phyloP scores from a whole-genome alignment of 2,797 vertebrate genomes.

The Eulemur albifrons region DNA sequence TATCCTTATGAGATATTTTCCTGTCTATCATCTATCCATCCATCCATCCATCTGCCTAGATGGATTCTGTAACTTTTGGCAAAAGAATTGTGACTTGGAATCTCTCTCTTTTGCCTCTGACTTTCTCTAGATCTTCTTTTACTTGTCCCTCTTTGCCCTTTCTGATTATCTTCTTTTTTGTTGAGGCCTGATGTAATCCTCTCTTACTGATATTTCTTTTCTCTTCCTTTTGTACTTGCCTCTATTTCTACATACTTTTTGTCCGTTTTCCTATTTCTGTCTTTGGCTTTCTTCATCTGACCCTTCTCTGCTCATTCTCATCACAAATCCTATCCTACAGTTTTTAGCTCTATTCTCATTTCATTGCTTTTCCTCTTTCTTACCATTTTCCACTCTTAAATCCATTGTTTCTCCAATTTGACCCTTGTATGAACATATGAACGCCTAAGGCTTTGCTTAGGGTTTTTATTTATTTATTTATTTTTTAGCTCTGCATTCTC shows the following conservation, averaged over 20 bases:
- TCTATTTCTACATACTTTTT: background rate
- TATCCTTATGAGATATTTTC: background rate
- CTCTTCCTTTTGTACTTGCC: background rate
- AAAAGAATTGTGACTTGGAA: background rate
- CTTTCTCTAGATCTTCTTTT: background rate
- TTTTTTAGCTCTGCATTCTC: background rate
- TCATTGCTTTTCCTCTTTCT: background rate
- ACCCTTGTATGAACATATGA: background rate
- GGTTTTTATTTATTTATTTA: background rate
- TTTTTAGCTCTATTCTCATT: background rate
- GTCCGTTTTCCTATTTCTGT: background rate
- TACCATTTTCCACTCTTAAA: background rate
- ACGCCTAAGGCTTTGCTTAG: background rate
- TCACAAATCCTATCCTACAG: background rate
- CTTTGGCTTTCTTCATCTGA: background rate
- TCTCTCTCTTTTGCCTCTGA: background rate
- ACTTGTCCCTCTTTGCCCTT: background rate
- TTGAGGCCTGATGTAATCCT: background rate
- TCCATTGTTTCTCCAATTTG: background rate
- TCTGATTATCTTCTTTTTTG: background rate
- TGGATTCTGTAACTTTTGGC: background rate
- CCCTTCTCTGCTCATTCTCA: background rate
- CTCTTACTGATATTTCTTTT: background rate
- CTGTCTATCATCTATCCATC: background rate
- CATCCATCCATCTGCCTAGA: background rate